Conservation (phyloP, 2,113 vertebrate genomes). For the Syngnathoides biaculeatus region DNA sequence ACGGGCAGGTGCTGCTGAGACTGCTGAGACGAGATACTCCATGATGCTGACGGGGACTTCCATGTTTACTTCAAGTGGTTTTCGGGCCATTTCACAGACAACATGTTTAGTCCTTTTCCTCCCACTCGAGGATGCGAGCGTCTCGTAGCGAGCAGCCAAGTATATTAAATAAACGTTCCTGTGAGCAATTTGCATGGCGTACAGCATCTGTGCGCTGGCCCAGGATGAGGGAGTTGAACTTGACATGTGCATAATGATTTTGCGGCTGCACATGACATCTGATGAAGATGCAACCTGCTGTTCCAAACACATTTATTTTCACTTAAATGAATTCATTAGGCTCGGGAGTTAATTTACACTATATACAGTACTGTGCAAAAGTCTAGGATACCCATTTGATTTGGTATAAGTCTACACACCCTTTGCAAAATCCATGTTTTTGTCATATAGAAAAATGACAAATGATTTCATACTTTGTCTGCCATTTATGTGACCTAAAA, state of each 20-base stretch:
- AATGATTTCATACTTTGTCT: too few relatives aligned
- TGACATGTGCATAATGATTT: conserved; percentile 60
- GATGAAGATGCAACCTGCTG: conserved; percentile 1
- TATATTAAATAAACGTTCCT: conserved; percentile 68
- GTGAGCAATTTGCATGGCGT: conserved; percentile 55
- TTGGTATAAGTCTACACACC: background rate
- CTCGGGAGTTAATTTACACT: background rate
- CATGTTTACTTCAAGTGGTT: conserved; percentile 64
- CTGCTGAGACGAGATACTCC: conserved; percentile 45
- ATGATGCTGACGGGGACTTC: conserved; percentile 65
- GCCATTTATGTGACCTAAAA: too few relatives aligned
- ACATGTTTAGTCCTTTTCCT: conserved; percentile 63
- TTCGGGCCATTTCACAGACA: conserved; percentile 65
- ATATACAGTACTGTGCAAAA: background rate
- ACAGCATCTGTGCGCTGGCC: conserved; percentile 50
- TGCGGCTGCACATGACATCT: background rate
- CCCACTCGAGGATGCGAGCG: conserved; percentile 63
- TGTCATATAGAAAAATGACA: background rate
- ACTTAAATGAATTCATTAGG: background rate
- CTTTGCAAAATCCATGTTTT: background rate
- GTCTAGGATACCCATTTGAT: background rate
- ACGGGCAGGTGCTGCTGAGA: conserved; percentile 43
- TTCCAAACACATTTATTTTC: background rate
- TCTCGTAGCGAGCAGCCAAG: conserved; percentile 52
- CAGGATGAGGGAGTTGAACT: conserved; percentile 62